Conservation (phyloP, 2,888 invertebrate species). For the Coenonympha glycerion region DNA sequence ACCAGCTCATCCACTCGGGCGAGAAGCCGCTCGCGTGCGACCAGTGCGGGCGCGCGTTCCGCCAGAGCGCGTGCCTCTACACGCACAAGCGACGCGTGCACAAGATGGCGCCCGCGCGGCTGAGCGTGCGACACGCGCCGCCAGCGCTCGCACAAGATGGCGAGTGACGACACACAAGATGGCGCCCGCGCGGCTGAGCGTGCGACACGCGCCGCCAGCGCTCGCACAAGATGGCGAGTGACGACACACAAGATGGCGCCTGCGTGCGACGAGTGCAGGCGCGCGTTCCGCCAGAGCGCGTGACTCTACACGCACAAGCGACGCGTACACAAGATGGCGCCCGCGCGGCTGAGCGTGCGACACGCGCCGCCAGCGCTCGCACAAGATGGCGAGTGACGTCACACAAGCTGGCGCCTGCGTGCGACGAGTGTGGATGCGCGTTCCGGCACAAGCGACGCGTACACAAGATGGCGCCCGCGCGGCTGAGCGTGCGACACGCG, state of each 20-base stretch:
- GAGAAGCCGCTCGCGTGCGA: conserved; percentile 54
- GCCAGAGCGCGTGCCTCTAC: conserved; percentile 50
- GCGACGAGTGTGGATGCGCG: conserved; percentile 50
- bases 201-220: background rate
- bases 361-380: background rate
- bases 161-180: too few species aligned
- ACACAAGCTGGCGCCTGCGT: too few species aligned
- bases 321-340: conserved; percentile 5
- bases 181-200: background rate
- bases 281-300: conserved; percentile 51
- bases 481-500: background rate
- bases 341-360: background rate
- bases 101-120: conserved; percentile 2
- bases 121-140: background rate
- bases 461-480: conserved; percentile 4
- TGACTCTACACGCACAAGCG: conserved; percentile 40
- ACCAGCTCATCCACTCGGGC: conserved; percentile 54
- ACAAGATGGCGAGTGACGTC: too few species aligned
- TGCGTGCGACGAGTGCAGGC: conserved; percentile 57
- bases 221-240: too few species aligned
- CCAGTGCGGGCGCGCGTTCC: conserved; percentile 51
- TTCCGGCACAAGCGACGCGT: conserved; percentile 37
- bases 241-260: too few species aligned
- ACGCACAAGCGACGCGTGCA: conserved; percentile 27
- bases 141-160: too few species aligned